Evolutionary conservation across 2,888 invertebrate species (phyloP).

Genomic region (Tromatobia lineatoria): DNA sequence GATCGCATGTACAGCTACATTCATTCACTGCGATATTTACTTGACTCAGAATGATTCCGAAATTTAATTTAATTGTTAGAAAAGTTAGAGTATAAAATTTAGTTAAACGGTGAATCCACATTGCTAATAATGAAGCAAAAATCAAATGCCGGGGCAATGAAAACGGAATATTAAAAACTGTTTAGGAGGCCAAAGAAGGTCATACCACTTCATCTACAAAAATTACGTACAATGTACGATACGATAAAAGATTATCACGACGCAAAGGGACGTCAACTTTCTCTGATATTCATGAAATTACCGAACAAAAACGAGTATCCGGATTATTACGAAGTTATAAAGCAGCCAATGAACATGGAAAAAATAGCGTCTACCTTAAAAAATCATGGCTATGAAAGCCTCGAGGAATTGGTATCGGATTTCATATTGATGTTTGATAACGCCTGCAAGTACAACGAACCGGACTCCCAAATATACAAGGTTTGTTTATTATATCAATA

Average conservation of each 20-base stretch:
- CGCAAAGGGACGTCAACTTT: constrained; percentile 95
- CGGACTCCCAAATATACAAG: constrained; percentile 98
- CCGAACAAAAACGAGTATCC: constrained; percentile 97
- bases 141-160: constrained; percentile 44
- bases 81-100: too few species aligned
- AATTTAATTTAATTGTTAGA: too few species aligned
- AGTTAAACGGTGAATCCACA: neutral
- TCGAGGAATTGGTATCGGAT: constrained; percentile 96
- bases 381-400: constrained; percentile 90
- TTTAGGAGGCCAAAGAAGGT: constrained; percentile 83
- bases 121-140: neutral
- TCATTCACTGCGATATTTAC: too few species aligned
- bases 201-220: constrained; percentile 88
- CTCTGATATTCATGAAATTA: constrained; percentile 97
- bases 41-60: too few species aligned
- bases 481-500: constrained; percentile 79
- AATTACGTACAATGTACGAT: constrained; percentile 94
- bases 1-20: too few species aligned
- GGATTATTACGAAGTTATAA: constrained; percentile 98
- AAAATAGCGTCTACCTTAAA: constrained; percentile 95
- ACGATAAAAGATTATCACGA: constrained; percentile 96
- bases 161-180: constrained; percentile 48
- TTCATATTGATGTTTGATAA: constrained; percentile 98
- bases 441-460: constrained; percentile 98
- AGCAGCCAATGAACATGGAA: constrained; percentile 98